Evolutionary conservation across 2,888 invertebrate species (phyloP).

Genomic region (Arrhopalites spinosus): DNA sequence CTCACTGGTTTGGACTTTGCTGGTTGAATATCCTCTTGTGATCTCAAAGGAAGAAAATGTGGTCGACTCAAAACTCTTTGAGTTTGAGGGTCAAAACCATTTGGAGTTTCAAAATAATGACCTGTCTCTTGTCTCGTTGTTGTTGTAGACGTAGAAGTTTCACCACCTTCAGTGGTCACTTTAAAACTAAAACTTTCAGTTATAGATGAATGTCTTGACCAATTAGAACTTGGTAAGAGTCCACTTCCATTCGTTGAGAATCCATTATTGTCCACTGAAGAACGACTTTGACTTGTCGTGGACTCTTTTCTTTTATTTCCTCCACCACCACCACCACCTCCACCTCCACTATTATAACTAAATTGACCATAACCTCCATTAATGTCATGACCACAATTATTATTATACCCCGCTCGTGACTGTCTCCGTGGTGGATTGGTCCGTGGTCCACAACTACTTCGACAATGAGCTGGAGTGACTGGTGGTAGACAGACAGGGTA

Average conservation of each 20-base stretch:
- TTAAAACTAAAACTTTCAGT: conserved; percentile 16
- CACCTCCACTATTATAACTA: not conserved
- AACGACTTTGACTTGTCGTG: not conserved
- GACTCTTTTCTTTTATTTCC: not conserved
- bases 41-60: not conserved
- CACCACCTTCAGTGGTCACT: not conserved
- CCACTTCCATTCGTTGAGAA: not conserved
- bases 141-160: not conserved
- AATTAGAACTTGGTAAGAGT: not conserved
- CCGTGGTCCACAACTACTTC: not conserved
- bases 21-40: not conserved
- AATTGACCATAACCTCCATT: not conserved
- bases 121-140: not conserved
- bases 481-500: conserved; percentile 7
- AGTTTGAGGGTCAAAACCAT: not conserved
- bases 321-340: not conserved
- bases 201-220: conserved; percentile 26
- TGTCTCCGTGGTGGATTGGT: not conserved
- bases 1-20: conserved; percentile 26
- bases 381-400: not conserved
- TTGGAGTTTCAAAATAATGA: not conserved
- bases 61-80: not conserved
- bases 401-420: not conserved
- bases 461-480: not conserved
- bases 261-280: not conserved